phyloP scores from a whole-genome alignment of 2,888 invertebrate genomes.

The Cylloceria caligata region DNA sequence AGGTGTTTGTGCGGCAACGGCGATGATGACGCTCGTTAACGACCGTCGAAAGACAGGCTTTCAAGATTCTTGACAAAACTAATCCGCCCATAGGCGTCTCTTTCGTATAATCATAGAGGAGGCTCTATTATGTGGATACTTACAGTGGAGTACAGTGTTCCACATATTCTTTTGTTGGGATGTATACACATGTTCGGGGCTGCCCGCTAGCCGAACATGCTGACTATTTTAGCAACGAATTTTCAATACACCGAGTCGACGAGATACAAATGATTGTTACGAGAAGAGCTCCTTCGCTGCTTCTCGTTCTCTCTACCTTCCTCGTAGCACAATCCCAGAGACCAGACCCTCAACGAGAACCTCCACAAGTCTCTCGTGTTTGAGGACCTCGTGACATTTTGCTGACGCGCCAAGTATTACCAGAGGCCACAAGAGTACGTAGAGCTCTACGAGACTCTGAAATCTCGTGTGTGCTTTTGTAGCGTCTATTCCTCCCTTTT shows the following conservation, averaged over 20 bases:
- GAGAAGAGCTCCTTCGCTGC: conserved; percentile 17
- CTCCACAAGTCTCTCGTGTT: conserved; percentile 13
- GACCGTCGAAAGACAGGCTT: conserved; percentile 37
- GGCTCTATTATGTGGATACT: conserved; percentile 24
- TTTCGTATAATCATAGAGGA: conserved; percentile 46
- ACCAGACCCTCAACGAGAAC: conserved; percentile 28
- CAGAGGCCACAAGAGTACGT: conserved; percentile 12
- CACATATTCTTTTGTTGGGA: conserved; percentile 23
- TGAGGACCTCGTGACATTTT: conserved; percentile 57
- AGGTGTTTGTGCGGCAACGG: conserved; percentile 43
- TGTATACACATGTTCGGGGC: neutral
- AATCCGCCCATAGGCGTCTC: conserved; percentile 46
- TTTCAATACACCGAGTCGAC: conserved; percentile 22
- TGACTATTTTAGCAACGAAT: conserved; percentile 34
- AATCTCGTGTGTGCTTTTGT: conserved; percentile 30
- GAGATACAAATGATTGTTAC: conserved; percentile 35
- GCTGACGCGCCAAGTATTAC: conserved; percentile 51
- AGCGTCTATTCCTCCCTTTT: conserved; percentile 31
- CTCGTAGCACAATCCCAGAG: conserved; percentile 7
- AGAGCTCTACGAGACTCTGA: conserved; percentile 10
- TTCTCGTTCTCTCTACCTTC: neutral
- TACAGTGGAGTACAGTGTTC: conserved; percentile 1
- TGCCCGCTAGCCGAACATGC: neutral
- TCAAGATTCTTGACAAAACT: conserved; percentile 53
- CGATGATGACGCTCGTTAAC: conserved; percentile 61